Percentiles rank a stretch among this genome's conserved stretches.
These are phyloP conservation scores for Philereme transversata DNA, from an alignment of 2,888 invertebrate species.

Conservation along the genomic window DNA sequence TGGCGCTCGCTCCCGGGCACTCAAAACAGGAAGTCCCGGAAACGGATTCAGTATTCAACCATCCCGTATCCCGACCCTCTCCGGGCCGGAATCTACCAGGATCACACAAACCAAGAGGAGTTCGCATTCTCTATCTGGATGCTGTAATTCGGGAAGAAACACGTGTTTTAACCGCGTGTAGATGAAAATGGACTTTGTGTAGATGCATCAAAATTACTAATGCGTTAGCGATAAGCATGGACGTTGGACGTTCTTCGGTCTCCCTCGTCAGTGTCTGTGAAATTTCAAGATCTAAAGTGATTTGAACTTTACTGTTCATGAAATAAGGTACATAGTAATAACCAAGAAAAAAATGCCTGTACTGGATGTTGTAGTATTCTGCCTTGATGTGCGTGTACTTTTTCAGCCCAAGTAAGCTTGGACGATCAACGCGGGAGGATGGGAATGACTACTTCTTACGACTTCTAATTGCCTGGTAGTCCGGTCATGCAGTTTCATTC, in stretches of 20 bases:
- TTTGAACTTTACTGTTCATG: conserved; percentile 1
- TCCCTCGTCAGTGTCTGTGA: conserved; percentile 15
- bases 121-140: not conserved
- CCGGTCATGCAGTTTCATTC: conserved; percentile 31
- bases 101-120: conserved; percentile 40
- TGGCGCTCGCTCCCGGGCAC: conserved; percentile 10
- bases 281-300: not conserved
- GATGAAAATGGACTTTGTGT: conserved; percentile 11
- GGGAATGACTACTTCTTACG: not conserved
- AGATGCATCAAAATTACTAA: not conserved
- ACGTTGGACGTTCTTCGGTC: conserved; percentile 30
- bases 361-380: not conserved
- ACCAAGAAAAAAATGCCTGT: not conserved
- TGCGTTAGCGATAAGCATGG: not conserved
- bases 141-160: conserved; percentile 14
- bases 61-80: conserved; percentile 61
- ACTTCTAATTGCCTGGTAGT: conserved; percentile 6
- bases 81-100: conserved; percentile 53
- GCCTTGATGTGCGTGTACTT: conserved; percentile 13
- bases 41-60: conserved; percentile 36
- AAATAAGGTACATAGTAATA: conserved; percentile 7
- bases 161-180: not conserved
- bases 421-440: conserved; percentile 40
- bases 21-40: conserved; percentile 24
- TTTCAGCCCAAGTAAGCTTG: conserved; percentile 47